Evolutionary conservation across 2,797 vertebrate genomes (phyloP).

Genomic region (Catharus ustulatus): DNA sequence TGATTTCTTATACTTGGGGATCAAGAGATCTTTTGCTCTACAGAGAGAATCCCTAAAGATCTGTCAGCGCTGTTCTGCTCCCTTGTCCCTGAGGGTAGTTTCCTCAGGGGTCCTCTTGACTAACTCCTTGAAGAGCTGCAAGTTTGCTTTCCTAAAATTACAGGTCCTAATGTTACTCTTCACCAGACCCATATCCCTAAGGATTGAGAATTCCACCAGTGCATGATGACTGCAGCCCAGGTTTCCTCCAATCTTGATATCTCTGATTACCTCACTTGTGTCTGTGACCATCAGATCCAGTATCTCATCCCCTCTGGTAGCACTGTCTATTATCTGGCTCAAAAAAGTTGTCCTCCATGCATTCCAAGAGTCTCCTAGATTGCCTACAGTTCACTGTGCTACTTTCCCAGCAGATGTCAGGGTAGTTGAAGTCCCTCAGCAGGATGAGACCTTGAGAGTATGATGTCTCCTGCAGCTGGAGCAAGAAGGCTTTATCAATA

Average conservation of each 20-base stretch:
- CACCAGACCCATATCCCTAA: neutral
- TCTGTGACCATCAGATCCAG: neutral
- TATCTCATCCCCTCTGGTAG: neutral
- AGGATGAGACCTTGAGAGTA: no score
- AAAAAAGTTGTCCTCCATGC: neutral
- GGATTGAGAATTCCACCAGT: neutral
- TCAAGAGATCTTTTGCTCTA: neutral
- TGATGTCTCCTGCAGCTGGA: no score
- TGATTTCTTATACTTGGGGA: neutral
- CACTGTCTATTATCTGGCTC: neutral
- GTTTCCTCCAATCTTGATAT: neutral
- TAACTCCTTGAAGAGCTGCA: neutral
- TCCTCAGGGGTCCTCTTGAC: neutral
- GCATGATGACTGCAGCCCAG: neutral
- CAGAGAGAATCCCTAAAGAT: neutral
- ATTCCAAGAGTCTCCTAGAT: neutral
- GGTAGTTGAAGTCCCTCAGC: no score
- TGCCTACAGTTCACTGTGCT: no score
- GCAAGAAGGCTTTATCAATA: no score
- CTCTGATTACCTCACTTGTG: neutral
- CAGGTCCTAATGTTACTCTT: neutral
- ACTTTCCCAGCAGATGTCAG: no score
- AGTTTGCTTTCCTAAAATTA: neutral
- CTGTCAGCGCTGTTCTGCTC: neutral
- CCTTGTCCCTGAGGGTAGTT: neutral